Evolutionary conservation across 2,888 invertebrate genomes (phyloP).

Genomic region (Caenorhabditis doughertyi): DNA sequence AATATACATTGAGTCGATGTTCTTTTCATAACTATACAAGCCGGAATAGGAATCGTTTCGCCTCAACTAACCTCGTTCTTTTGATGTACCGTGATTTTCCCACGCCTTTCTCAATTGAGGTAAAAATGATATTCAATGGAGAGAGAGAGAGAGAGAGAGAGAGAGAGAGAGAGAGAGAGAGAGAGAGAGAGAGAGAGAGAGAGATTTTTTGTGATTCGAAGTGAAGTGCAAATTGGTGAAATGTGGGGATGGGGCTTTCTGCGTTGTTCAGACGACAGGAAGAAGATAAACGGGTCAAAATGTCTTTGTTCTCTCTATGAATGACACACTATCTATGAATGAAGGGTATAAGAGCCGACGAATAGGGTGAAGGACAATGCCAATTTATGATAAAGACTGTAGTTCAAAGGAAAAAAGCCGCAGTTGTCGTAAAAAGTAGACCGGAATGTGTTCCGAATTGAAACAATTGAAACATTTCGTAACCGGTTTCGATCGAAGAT

Average conservation of each 20-base stretch:
- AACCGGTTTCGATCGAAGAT: constrained; percentile 31
- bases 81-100: constrained; percentile 34
- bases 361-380: constrained; percentile 41
- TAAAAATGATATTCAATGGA: neutral
- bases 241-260: constrained; percentile 28
- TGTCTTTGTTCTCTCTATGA: constrained; percentile 32
- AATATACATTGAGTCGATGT: constrained; percentile 26
- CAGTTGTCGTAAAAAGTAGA: constrained; percentile 21
- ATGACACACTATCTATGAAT: constrained; percentile 17
- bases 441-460: constrained; percentile 25
- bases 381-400: constrained; percentile 58
- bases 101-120: constrained; percentile 15
- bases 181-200: no score
- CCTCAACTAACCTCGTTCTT: constrained; percentile 19
- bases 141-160: no score
- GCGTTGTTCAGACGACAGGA: constrained; percentile 41
- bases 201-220: neutral
- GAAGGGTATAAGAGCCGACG: constrained; percentile 11
- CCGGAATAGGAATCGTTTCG: constrained; percentile 32
- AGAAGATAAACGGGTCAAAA: constrained; percentile 53
- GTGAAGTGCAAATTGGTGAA: constrained; percentile 49
- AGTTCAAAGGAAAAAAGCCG: constrained; percentile 43
- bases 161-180: no score
- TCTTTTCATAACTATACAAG: constrained; percentile 43
- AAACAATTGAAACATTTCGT: constrained; percentile 25